Conservation (phyloP, 2,888 invertebrate genomes). For the Sipha maydis region DNA sequence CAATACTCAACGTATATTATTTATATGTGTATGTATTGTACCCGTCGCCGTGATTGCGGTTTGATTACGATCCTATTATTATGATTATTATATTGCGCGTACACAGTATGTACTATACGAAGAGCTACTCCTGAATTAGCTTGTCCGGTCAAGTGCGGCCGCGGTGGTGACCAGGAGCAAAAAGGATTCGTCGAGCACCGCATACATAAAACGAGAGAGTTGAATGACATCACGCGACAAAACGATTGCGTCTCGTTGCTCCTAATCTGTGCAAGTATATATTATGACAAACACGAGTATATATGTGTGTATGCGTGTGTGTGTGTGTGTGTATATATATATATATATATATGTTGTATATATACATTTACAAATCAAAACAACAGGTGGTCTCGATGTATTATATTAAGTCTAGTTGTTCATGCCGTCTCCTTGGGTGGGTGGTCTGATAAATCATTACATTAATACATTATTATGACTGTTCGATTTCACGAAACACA, state of each 20-base stretch:
- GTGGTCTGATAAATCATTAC: slow-evolving; percentile 46
- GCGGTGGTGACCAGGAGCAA: slow-evolving; percentile 24
- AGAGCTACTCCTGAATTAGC: neutral
- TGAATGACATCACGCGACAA: slow-evolving; percentile 31
- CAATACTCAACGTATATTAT: neutral
- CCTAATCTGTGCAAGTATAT: neutral
- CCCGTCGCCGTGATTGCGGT: slow-evolving; percentile 35
- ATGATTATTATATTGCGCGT: neutral
- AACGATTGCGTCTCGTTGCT: neutral
- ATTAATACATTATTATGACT: slow-evolving; percentile 29
- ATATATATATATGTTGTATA: neutral
- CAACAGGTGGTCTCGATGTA: slow-evolving; percentile 33
- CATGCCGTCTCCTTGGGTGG: slow-evolving; percentile 19
- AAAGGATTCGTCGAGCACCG: slow-evolving; percentile 30
- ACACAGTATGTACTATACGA: neutral
- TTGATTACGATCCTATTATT: slow-evolving; percentile 39
- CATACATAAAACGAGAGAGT: neutral
- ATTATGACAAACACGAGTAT: neutral
- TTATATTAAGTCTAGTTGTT: slow-evolving; percentile 1
- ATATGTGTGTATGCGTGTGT: too few relatives aligned
- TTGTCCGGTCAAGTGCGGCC: slow-evolving; percentile 37
- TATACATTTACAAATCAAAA: slow-evolving; percentile 18
- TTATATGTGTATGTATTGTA: neutral
- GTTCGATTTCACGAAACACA: slow-evolving; percentile 6
- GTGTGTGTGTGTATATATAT: too few relatives aligned